These are phyloP conservation scores for Collichthys lucidus DNA, from an alignment of 2,113 vertebrate genomes.

Conservation along the genomic window DNA sequence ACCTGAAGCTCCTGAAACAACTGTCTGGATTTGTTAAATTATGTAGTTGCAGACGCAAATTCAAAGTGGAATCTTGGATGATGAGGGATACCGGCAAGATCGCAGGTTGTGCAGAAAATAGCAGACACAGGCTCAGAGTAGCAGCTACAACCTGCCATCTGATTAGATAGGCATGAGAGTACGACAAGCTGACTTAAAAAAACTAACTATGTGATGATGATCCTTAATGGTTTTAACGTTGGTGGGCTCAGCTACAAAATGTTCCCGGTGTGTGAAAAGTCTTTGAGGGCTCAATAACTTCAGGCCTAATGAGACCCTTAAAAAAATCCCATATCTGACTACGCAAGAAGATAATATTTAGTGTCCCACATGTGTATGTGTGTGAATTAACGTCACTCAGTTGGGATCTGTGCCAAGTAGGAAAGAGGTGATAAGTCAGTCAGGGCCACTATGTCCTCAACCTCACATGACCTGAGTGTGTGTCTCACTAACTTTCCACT, in stretches of 20 bases:
- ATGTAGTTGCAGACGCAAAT: neutral
- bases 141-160: neutral
- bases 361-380: neutral
- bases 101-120: conserved; percentile 16
- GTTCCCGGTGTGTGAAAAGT: neutral
- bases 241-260: too few relatives aligned
- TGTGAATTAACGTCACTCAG: conserved; percentile 19
- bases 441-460: conserved; percentile 41
- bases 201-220: neutral
- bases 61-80: neutral
- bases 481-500: conserved; percentile 72
- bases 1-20: neutral
- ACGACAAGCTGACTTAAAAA: conserved; percentile 2
- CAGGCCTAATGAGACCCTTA: neutral
- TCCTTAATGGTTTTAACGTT: neutral
- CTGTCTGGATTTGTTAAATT: neutral
- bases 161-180: neutral
- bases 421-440: conserved; percentile 55
- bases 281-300: neutral
- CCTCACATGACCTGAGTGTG: conserved; percentile 62
- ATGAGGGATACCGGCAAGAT: neutral
- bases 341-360: neutral
- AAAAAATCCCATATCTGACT: neutral
- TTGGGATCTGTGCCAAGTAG: conserved; percentile 56
- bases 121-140: conserved; percentile 37